Evolutionary conservation across 2,888 invertebrate species (phyloP).

Genomic region (Acronicta alni): DNA sequence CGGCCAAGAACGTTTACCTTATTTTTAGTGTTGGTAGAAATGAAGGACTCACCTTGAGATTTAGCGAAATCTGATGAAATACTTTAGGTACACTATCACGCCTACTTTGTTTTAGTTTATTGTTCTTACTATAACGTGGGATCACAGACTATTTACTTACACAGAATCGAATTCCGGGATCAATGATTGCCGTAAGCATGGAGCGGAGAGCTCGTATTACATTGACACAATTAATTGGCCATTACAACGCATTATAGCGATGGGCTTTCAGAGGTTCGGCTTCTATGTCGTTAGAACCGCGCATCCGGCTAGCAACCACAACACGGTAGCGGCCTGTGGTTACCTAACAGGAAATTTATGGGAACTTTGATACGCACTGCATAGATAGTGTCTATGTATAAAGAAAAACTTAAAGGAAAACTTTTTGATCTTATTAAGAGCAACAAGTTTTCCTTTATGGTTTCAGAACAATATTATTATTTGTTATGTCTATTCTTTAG

Average conservation of each 20-base stretch:
- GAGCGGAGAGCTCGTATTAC: conserved; percentile 41
- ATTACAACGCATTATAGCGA: conserved; percentile 45
- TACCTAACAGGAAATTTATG: conserved; percentile 50
- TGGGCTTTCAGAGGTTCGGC: conserved; percentile 42
- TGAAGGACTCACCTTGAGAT: no score
- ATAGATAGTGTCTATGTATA: no score
- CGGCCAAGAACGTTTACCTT: conserved; percentile 3
- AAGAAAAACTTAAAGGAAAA: no score
- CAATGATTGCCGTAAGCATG: conserved; percentile 36
- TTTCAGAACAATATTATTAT: no score
- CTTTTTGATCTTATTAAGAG: no score
- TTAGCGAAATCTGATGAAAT: no score
- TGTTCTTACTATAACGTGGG: no score
- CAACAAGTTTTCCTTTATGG: background rate
- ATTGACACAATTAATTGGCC: conserved; percentile 52
- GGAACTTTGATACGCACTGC: conserved; percentile 29
- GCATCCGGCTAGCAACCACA: conserved; percentile 51
- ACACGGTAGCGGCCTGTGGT: conserved; percentile 48
- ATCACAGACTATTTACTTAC: no score
- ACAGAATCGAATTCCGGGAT: conserved; percentile 26
- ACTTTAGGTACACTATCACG: no score
- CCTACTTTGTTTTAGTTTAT: no score
- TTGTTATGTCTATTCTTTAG: conserved; percentile 2
- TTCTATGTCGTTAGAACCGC: conserved; percentile 33
- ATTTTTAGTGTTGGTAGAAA: no score